Evolutionary conservation across 64 coral and sea anemone species (phyloP), one percentile per base, ranked within the genome.

Genomic region (Pocillopora verrucosa): DNA sequence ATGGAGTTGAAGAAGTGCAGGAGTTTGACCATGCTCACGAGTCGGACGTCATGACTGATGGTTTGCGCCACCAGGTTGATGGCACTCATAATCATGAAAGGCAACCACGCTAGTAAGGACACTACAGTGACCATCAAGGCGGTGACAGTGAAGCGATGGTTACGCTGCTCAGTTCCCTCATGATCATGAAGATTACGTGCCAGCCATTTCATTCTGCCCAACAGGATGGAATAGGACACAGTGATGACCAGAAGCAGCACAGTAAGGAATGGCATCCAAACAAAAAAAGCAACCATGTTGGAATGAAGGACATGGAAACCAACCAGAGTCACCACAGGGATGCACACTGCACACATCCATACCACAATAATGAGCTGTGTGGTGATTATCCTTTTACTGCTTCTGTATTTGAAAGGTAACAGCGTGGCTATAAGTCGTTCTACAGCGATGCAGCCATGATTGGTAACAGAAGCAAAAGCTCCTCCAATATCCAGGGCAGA

Each of bases 361-460:
- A 74, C 34, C 22, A 87, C 16, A 1, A 56, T 19, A 25, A 92
- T 87, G 5, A 80, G 60, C 16, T 38, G 59, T 1, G 36, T 13
- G 65, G 11, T 77, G 2, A 89, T 19, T 36, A 58, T 58, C 10
- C 38, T 60, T 69, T 72, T 77, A 13, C 36, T 25, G 13, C 25
- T 30, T 20, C 19, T 62, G 62, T 92, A 86, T 72, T 62, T 87
- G 20, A 76, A 87, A 17, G 90, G 90, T 14, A 69, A 72, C 11
- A 87, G 20, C 0, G 86, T 69, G 41, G 90, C 90, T 45, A 87
- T 11, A 2, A 92, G 74, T 9, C 90, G 84, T 35, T 92, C 90
- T 10, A 92, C 65, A 72, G 90, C 90, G 26, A 92, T 92, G 16
- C 75, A 77, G 10, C 74, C 77, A 37, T 87, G 67, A 41, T 84